Evolutionary conservation across 37 sponge, comb jelly and placozoan genomes (phyloP), one percentile per base, ranked within the genome.

Genomic region (Haliclona indistincta): DNA sequence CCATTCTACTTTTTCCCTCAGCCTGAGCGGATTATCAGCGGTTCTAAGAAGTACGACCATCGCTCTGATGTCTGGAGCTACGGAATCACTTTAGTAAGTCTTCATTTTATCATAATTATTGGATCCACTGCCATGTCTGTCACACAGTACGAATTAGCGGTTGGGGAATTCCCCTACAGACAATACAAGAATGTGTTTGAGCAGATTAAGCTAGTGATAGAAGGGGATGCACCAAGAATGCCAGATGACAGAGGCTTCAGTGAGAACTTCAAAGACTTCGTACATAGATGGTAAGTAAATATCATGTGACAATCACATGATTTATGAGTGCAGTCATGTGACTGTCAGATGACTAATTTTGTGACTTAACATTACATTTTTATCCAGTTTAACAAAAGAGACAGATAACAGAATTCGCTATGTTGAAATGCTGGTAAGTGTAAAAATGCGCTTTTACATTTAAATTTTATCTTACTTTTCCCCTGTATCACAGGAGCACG

Each of bases 131-230:
- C n/a, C 11, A 4, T 38, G n/a, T 60, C 41, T 49, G n/a, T 25
- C 54, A 19, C 70, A 2, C 41, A 84, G 86, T 71, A 41, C 52
- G 87, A 86, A 47, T 39, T 86, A 38, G 87, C 80, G 8, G 43
- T 49, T 15, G 87, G 87, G 41, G 47, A 76, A 28, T 78, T 60
- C 45, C 80, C 84, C 17, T 94, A 90, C 40, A 91, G 88, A 39
- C 56, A 52, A 29, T 94, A 88, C 78, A 68, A 81, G 53, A 90
- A 66, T 28, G 62, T 86, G 28, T 94, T 94, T 80, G 91, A 94
- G 23, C 88, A 86, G 80, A 47, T 94, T 5, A 80, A 77, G 61
- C 61, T 52, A 22, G 91, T 94, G 13, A 88, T 94, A 0, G 78
- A 87, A 35, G 88, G 91, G 4, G 76, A 64, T 0, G 63, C 95